Base-by-base conservation (phyloP, 2,797 vertebrate genomes). In the Stomatorhinus walkeri region DNA sequence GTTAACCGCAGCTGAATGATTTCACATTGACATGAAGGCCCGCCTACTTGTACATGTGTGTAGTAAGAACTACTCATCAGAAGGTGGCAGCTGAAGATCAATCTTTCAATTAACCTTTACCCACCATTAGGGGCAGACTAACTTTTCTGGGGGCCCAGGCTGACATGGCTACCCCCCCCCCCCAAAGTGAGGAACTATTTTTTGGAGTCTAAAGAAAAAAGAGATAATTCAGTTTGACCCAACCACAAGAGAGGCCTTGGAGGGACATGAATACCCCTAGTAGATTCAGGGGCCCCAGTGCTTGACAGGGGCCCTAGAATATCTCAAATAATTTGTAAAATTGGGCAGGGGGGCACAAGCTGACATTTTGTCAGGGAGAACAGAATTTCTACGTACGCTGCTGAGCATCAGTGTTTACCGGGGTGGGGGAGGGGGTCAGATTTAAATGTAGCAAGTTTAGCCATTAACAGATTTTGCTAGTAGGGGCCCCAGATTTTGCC, bases 1-100 rank as follows among this genome's bases (percentile, higher is more conserved):
- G 40, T 36, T 7, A 72, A 72, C 76, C 0, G 40, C 40, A 79
- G 72, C 36, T 9, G 76, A n/a, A 81, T 46, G 16, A 46, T 81
- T 81, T 81, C 6, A 46, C 16, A 8, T 46, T 43, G 46, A 43
- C 19, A 81, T 8, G 40, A 46, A 52, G 22, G 10, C n/a, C 5
- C 5, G 12, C 22, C 22, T 51, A 14, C 64, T 49, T 46, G 14
- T 40, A 14, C 16, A 16, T 51, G n/a, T 54, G 19, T 54, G 68
- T 43, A 51, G 79, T 83, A 12, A 54, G 10, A 46, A 10, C 52
- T 46, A 22, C 16, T 61, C 40, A 1, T 95, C 95, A 95, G 91
- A 90, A 96, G 96, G 90, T 92, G 95, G 94, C 92, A 92, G 93
- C 89, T 87, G 87, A 79, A 93, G 89, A 91, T 91, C 90, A 72